Percentiles rank a stretch among this genome's conserved stretches.
Evolutionary conservation across 2,888 invertebrate genomes (phyloP).

Genomic region (Ceramica pisi): DNA sequence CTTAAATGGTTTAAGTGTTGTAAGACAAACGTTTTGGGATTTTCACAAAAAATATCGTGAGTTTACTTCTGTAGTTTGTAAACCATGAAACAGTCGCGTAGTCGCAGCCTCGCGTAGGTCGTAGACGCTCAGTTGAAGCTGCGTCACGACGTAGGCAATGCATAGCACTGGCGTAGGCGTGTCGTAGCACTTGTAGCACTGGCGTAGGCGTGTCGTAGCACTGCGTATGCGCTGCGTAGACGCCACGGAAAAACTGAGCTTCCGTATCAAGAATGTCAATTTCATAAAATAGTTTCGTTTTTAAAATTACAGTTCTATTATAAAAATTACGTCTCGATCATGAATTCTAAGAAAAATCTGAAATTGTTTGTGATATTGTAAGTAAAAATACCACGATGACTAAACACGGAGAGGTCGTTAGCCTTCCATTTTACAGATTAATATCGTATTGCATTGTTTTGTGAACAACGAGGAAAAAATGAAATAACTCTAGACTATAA

Average conservation of each 20-base stretch:
- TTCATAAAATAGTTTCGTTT: too few species aligned
- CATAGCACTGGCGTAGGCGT: too few species aligned
- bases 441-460: not conserved
- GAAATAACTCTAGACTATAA: not conserved
- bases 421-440: not conserved
- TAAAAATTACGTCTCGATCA: too few species aligned
- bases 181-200: not conserved
- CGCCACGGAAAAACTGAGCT: too few species aligned
- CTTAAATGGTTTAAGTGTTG: not conserved
- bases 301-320: too few species aligned
- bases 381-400: not conserved
- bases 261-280: too few species aligned
- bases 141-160: not conserved
- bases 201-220: not conserved
- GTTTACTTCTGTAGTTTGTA: not conserved
- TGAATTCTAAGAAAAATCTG: too few species aligned
- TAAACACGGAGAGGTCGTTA: conserved; percentile 6
- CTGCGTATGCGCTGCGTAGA: not conserved
- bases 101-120: not conserved
- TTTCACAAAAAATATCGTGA: not conserved
- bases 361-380: too few species aligned
- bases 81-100: not conserved
- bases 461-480: not conserved
- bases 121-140: not conserved
- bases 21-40: not conserved